Base-by-base conservation (phyloP, 2,888 invertebrate species). In the Melangyna quadrimaculata region DNA sequence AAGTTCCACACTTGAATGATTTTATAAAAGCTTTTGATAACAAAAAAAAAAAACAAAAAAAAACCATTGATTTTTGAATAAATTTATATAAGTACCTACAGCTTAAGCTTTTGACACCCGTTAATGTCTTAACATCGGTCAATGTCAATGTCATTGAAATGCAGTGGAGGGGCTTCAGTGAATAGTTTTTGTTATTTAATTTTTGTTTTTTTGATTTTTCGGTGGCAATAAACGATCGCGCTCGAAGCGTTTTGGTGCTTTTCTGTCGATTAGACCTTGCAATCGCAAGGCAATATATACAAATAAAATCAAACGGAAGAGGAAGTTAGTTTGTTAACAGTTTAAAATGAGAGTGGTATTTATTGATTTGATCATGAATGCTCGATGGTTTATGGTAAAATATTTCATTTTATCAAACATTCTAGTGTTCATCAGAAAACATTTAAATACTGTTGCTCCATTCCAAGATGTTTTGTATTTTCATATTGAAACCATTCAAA, bases 71-170 rank as follows among this genome's bases (percentile, higher is more conserved):
- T 51, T 12, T 22, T 48, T 67, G 32, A 67, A 48, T 48, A 67
- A 48, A 67, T 37, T 67, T 9, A 48, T 14, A n/a, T n/a, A n/a
- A n/a, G n/a, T n/a, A n/a, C 7, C 7, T 2, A 1, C n/a, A 17
- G 9, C 17, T 8, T 32, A 48, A 67, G 67, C 67, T 67, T n/a
- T n/a, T 24, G 12, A 22, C 29, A 22, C 19, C 27, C 14, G 24
- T n/a, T n/a, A 51, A 29, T 51, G n/a, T 7, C n/a, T 57, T 45
- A n/a, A 35, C 29, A 8, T 32, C 27, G 72, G 78, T 45, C 78
- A 72, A 78, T 72, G 78, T 78, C 78, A 78, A 72, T 78, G 78
- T 57, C 78, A 78, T 14, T 51, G 59, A 69, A 70, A 22, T 63
- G 65, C 71, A 65, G 29, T 72, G 29, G 29, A 53, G 59, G 29